Conservation (phyloP, 2,888 invertebrate genomes). For the Anarsia innoxiella region DNA sequence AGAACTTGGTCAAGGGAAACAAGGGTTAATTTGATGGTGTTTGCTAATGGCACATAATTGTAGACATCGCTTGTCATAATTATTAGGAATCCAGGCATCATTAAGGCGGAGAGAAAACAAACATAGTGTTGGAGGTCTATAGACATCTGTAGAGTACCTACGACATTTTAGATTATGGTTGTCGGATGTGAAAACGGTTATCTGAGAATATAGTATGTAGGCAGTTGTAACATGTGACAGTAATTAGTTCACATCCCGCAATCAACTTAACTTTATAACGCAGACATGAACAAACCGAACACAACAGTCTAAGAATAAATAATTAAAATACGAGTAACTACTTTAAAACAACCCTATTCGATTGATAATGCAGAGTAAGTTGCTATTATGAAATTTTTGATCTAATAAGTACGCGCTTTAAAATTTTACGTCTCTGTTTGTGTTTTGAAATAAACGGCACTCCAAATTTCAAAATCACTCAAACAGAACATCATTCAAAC, state of each 20-base stretch:
- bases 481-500: no score
- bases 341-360: no score
- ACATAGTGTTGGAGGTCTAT: not conserved
- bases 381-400: no score
- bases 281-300: no score
- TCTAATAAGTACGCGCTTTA: no score
- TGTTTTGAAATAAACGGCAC: no score
- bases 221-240: conserved; percentile 2
- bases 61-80: conserved; percentile 6
- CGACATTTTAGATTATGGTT: conserved; percentile 6
- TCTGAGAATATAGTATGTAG: conserved; percentile 2
- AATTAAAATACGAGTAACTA: no score
- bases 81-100: conserved; percentile 6
- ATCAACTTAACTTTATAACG: no score
- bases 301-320: no score
- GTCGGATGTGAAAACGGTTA: conserved; percentile 12
- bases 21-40: conserved; percentile 11
- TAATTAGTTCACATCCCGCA: conserved; percentile 32
- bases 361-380: no score
- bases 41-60: conserved; percentile 14
- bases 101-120: not conserved
- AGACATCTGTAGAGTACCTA: not conserved
- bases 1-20: conserved; percentile 15
- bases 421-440: no score
- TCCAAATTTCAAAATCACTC: no score